Evolutionary conservation across 2,888 invertebrate genomes (phyloP).

Genomic region (Diplolepis rosae): DNA sequence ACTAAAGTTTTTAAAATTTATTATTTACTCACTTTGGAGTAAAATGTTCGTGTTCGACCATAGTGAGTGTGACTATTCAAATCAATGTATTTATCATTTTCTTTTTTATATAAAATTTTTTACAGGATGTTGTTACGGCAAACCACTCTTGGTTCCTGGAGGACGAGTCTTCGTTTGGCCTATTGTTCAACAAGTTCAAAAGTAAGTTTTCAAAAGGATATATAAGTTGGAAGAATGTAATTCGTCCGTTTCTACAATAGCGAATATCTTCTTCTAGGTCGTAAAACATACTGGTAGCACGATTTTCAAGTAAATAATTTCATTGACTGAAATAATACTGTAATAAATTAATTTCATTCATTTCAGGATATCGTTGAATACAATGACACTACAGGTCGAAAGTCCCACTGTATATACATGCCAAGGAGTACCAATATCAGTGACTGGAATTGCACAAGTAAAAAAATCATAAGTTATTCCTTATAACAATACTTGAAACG

Average conservation of each 20-base stretch:
- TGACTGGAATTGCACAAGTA: slow-evolving; percentile 98
- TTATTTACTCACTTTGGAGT: too few species aligned
- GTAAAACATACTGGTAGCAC: background rate
- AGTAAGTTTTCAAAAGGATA: slow-evolving; percentile 72
- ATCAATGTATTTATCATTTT: too few species aligned
- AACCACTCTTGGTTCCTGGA: slow-evolving; percentile 94
- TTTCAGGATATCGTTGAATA: slow-evolving; percentile 93
- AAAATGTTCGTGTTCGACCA: too few species aligned
- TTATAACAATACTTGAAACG: too few species aligned
- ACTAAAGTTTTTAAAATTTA: too few species aligned
- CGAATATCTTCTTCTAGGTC: background rate
- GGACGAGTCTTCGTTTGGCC: slow-evolving; percentile 99
- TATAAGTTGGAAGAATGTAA: background rate
- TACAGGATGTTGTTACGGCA: slow-evolving; percentile 95
- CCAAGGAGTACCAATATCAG: slow-evolving; percentile 97
- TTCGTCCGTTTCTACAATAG: background rate
- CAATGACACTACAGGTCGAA: slow-evolving; percentile 97
- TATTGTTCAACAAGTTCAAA: slow-evolving; percentile 88
- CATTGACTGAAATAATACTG: too few species aligned
- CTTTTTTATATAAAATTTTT: slow-evolving; percentile 38
- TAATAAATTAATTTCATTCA: slow-evolving; percentile 20
- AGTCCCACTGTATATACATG: slow-evolving; percentile 97
- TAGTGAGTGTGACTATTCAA: too few species aligned
- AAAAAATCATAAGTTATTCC: too few species aligned
- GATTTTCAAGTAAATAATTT: background rate